Evolutionary conservation across 2,797 vertebrate species (phyloP), one percentile per base, ranked within the genome.

Genomic region (Cyprinodon diabolis): DNA sequence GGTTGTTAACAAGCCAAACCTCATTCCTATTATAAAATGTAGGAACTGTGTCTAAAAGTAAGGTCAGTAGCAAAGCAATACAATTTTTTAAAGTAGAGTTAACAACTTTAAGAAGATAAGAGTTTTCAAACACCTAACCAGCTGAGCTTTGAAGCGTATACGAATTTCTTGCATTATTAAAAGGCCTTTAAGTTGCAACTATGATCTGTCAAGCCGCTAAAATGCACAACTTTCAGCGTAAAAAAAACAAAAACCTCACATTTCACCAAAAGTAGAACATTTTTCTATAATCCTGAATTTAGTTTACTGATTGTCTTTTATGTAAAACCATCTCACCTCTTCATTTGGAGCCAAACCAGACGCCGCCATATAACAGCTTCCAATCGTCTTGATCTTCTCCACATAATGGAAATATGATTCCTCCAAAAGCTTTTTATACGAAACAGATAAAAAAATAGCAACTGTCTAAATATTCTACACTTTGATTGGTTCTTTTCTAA

Each of bases 361-460:
- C 0, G 95, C 95, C 0, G 94, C 94, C 95, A 95, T 95, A 86
- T 95, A 95, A 78, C 94, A 95, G 82, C 95, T 95, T 55, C 94
- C 95, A 8, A 95, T 94, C 51, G 94, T 95, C 88, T 95, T 96
- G 74, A 96, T 96, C 84, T 95, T 96, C 91, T 95, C 95, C 82
- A 96, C 94, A 21, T 89, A 92, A 70, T 91, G 80, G 80, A 96
- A 95, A 74, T 94, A 95, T 0, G 93, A 91, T 81, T 95, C 95
- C 72, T 94, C 93, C 80, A 96, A 74, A 75, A 96, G 47, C 94
- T 96, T 82, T 47, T 14, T 7, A 66, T 49, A 62, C 71, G 43
- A 82, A 6, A 63, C 65, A 72, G 43, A 60, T 51, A 40, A 37
- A 51, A 73, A 52, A 62, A 37, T 2, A n/a, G 37, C 21, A 45